Percentiles rank a stretch among this genome's conserved stretches.
These are phyloP conservation scores for Akabosia matsudoensis DNA, from an alignment of 1,140 invertebrate genomes.

Conservation along the genomic window DNA sequence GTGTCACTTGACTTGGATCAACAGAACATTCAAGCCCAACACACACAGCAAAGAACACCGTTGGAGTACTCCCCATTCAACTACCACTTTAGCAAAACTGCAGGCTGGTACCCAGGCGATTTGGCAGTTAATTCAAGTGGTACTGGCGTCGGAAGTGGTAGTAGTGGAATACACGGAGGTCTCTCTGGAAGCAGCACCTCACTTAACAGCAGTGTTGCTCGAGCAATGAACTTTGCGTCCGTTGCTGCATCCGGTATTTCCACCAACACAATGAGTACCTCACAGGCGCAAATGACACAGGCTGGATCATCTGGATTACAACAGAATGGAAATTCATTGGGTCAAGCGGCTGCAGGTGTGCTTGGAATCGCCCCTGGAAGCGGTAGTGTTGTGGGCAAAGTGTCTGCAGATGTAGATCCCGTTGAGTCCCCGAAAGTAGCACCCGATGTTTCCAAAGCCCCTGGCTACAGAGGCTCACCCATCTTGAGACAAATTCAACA, in stretches of 20 bases:
- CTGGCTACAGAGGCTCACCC: conserved; percentile 73
- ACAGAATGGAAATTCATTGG: conserved; percentile 27
- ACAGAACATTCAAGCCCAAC: conserved; percentile 44
- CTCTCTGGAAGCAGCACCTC: conserved; percentile 24
- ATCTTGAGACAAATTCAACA: conserved; percentile 42
- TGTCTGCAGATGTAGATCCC: neutral
- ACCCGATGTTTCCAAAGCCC: conserved; percentile 73
- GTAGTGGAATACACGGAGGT: neutral
- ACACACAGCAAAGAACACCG: conserved; percentile 44
- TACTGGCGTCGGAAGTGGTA: neutral
- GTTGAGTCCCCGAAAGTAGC: conserved; percentile 20
- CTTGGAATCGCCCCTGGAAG: conserved; percentile 1
- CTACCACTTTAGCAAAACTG: conserved; percentile 62
- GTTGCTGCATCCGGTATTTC: conserved; percentile 47
- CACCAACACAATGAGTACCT: conserved; percentile 38
- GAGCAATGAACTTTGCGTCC: conserved; percentile 48
- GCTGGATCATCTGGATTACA: conserved; percentile 8
- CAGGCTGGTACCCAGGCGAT: conserved; percentile 45
- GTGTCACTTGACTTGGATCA: neutral
- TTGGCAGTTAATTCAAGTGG: conserved; percentile 22
- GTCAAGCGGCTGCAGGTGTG: neutral
- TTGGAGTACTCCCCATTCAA: conserved; percentile 76
- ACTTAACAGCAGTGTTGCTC: neutral
- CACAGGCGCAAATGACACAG: conserved; percentile 43
- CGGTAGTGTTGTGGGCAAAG: conserved; percentile 15